A percentile compares a stretch with the other conserved stretches of the same genome.
Conservation (phyloP, 2,797 vertebrate species). For the Oreonectes daqikongensis region DNA sequence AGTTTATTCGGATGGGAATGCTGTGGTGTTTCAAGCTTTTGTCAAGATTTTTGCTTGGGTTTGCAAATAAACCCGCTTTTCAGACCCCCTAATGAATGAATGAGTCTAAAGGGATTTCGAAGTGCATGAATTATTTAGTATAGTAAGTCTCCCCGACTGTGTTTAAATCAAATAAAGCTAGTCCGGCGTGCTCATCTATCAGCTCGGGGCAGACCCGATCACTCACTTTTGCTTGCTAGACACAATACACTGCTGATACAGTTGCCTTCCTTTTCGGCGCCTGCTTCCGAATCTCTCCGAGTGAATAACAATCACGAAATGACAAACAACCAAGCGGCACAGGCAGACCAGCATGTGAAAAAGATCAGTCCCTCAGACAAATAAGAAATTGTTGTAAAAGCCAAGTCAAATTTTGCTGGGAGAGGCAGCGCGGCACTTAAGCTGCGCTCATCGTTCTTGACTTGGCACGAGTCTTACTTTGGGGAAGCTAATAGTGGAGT, state of each 20-base stretch:
- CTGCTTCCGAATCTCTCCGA: constrained; percentile 35
- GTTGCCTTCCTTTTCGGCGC: not conserved
- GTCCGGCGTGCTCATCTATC: constrained; percentile 24
- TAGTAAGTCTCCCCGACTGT: constrained; percentile 33
- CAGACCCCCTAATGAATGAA: constrained; percentile 60
- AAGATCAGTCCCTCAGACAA: constrained; percentile 19
- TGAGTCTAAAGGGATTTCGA: constrained; percentile 58
- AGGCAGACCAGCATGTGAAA: constrained; percentile 10
- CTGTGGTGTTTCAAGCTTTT: not conserved
- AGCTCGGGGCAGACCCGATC: constrained; percentile 13
- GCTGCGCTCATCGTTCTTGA: not conserved
- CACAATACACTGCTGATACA: constrained; percentile 19
- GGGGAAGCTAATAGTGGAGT: not conserved
- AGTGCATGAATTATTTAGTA: constrained; percentile 61
- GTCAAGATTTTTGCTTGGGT: constrained; percentile 29
- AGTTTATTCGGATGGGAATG: not conserved
- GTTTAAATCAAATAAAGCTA: constrained; percentile 36
- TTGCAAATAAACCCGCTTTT: constrained; percentile 58
- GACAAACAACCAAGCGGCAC: constrained; percentile 23
- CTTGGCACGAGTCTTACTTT: constrained; percentile 21
- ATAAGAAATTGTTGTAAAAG: constrained; percentile 15
- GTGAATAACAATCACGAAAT: constrained; percentile 36
- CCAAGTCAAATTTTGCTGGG: not conserved
- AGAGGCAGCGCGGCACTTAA: constrained; percentile 9
- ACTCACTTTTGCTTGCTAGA: constrained; percentile 38